A percentile compares a stretch with the other conserved stretches of the same genome.
phyloP scores from a whole-genome alignment of 2,113 vertebrate species.

The Varanus komodoensis region DNA sequence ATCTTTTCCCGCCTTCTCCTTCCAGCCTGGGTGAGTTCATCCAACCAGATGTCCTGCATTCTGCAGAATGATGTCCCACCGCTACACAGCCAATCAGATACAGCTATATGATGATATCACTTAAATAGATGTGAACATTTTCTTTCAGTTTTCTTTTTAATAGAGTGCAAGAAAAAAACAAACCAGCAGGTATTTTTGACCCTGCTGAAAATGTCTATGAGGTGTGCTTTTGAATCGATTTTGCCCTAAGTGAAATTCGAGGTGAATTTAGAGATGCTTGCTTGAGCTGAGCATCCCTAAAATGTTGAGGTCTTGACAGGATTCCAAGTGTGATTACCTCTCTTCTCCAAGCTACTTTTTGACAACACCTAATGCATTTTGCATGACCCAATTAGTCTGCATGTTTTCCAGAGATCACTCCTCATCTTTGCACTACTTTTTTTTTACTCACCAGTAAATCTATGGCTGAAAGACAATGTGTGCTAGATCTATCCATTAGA shows the following conservation, averaged over 20 bases:
- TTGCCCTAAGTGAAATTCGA: not conserved
- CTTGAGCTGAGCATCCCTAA: too few relatives aligned
- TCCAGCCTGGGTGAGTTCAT: not conserved
- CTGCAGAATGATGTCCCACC: not conserved
- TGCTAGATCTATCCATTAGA: not conserved
- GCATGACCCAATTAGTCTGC: not conserved
- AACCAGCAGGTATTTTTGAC: not conserved
- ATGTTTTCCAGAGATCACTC: not conserved
- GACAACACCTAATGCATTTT: not conserved
- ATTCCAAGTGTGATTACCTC: not conserved
- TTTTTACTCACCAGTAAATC: not conserved
- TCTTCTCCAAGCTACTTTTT: not conserved
- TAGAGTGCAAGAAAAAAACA: not conserved
- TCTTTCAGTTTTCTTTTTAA: not conserved
- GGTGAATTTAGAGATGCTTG: not conserved
- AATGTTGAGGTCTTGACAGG: not conserved
- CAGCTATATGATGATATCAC: not conserved
- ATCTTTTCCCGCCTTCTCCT: not conserved
- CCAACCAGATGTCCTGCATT: not conserved
- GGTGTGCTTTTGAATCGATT: not conserved
- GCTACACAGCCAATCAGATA: not conserved
- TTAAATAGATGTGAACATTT: not conserved
- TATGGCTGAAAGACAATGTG: not conserved
- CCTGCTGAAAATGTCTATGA: not conserved
- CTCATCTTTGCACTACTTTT: not conserved